These are phyloP conservation scores for Diogma glabrata DNA, from an alignment of 2,888 invertebrate genomes.

Conservation along the genomic window DNA sequence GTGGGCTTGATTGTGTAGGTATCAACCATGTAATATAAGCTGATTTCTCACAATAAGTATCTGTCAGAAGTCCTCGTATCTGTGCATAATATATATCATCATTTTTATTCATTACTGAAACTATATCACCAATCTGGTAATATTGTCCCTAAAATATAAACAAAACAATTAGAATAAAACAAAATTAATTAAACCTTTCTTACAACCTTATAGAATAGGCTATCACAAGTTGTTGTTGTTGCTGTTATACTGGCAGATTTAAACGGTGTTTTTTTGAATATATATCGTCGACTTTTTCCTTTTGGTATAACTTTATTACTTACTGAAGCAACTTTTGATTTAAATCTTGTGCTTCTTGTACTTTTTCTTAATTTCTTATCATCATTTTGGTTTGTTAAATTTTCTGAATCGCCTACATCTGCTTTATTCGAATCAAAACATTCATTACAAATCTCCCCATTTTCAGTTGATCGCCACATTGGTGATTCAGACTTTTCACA, in stretches of 20 bases:
- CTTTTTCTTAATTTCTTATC: conserved; percentile 29
- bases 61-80: conserved; percentile 76
- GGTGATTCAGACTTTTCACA: conserved; percentile 58
- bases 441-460: conserved; percentile 64
- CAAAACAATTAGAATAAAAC: too few relatives aligned
- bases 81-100: conserved; percentile 80
- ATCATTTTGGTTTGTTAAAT: conserved; percentile 25
- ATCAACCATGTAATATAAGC: conserved; percentile 86
- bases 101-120: conserved; percentile 66
- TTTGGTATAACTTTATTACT: conserved; percentile 36
- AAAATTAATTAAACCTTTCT: too few relatives aligned
- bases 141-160: conserved; percentile 49
- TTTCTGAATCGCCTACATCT: conserved; percentile 25
- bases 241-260: conserved; percentile 73
- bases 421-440: conserved; percentile 40
- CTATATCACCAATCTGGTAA: conserved; percentile 83
- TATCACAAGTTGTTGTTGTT: conserved; percentile 68
- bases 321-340: conserved; percentile 38
- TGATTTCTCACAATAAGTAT: conserved; percentile 88
- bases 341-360: conserved; percentile 28
- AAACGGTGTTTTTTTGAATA: conserved; percentile 63
- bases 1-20: conserved; percentile 70
- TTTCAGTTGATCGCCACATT: conserved; percentile 57
- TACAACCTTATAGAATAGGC: conserved; percentile 59
- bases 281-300: conserved; percentile 62